Conservation (phyloP, 1,140 invertebrate species). For the Listronotus oregonensis region DNA sequence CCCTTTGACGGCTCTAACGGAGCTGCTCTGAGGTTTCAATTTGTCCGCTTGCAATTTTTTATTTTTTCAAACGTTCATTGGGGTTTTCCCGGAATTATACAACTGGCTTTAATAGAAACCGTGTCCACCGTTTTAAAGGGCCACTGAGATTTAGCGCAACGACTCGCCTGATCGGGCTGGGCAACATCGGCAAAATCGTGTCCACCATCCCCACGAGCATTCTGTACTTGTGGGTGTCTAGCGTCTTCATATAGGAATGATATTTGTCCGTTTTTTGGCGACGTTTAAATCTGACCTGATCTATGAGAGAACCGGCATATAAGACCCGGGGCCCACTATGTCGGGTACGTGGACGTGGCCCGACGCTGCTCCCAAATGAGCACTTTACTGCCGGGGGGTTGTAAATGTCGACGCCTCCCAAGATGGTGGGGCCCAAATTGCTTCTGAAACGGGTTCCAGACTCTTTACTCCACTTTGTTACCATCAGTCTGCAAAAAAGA, state of each 20-base stretch:
- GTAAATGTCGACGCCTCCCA: constrained; percentile 97
- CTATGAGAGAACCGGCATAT: constrained; percentile 98
- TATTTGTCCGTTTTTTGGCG: constrained; percentile 97
- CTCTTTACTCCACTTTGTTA: constrained; percentile 95
- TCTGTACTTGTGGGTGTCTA: constrained; percentile 97
- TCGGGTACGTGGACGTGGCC: constrained; percentile 99
- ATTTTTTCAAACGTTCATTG: constrained; percentile 96
- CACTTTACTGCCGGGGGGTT: constrained; percentile 93
- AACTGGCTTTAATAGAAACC: constrained; percentile 99
- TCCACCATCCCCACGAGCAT: constrained; percentile 95
- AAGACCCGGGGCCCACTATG: constrained; percentile 99
- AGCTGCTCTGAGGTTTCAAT: constrained; percentile 96
- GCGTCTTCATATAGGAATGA: constrained; percentile 99
- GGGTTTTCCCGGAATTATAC: constrained; percentile 94
- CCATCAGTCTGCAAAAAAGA: constrained; percentile 68
- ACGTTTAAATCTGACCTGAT: constrained; percentile 95
- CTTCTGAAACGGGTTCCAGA: constrained; percentile 99
- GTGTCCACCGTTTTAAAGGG: constrained; percentile 96
- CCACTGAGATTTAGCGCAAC: constrained; percentile 94
- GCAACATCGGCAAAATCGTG: constrained; percentile 95
- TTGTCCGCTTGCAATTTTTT: constrained; percentile 95
- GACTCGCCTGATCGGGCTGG: constrained; percentile 98
- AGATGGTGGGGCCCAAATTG: constrained; percentile 95
- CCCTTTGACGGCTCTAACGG: constrained; percentile 97
- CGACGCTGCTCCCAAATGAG: constrained; percentile 96